Evolutionary conservation across 2,888 invertebrate species (phyloP), one percentile per base, ranked within the genome.

Genomic region (Dioctria linearis): DNA sequence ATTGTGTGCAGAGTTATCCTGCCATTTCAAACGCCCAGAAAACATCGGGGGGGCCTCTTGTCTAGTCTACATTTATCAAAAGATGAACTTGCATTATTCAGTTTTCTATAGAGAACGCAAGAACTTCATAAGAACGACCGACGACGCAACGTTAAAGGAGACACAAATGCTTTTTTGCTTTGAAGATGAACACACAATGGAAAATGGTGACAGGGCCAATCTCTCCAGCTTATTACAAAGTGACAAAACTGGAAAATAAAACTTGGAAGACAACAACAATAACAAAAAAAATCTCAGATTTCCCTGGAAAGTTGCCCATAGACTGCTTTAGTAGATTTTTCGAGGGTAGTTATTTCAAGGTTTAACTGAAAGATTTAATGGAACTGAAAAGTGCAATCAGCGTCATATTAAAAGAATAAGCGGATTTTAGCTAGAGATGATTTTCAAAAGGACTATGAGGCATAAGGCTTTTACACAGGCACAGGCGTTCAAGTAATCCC

Each of bases 221-320:
- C 49, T 67, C 49, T 49, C 46, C 67, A 67, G 67, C 67, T 67
- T 67, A 49, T 67, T 67, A 67, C 67, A 67, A 67, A 67, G 25
- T 67, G 67, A 67, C 49, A 46, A 66, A 49, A 61, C 39, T 25
- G n/a, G 5, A 37, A 61, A 61, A 39, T 61, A 61, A 25, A 49
- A 49, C 11, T 9, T 49, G n/a, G 42, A 65, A 65, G 3, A 42
- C 40, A 3, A 65, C 5, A 40, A 51, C 13, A 49, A 39, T 11
- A 51, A 25, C 9, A 37, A 69, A 54, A n/a, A 54, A 54, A 1
- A 8, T n/a, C 54, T 1, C 4, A n/a, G 54, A 6, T 54, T 8
- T 46, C 46, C 46, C 54, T 54, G 54, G 54, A 54, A 54, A 54
- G 54, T 54, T 54, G 54, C 54, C 54, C 54, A n/a, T n/a, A 54